phyloP scores from a whole-genome alignment of 2,113 vertebrate species.

The Chloropsis hardwickii region DNA sequence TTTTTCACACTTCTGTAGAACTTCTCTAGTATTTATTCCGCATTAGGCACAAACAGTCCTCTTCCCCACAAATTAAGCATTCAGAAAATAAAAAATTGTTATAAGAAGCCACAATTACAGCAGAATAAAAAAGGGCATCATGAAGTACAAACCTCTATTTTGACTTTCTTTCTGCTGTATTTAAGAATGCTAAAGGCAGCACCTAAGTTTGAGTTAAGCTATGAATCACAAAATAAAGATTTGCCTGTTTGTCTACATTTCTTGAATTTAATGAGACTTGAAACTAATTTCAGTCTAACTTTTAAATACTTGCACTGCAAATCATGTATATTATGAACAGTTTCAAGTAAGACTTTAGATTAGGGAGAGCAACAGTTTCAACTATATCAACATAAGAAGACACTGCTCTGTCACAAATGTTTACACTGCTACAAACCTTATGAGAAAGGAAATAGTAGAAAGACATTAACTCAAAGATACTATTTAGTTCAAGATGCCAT shows the following conservation, averaged over 20 bases:
- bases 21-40: not conserved
- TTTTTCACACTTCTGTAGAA: not conserved
- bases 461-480: not conserved
- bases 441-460: not conserved
- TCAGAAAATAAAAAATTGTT: not conserved
- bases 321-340: not conserved
- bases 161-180: not conserved
- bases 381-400: not conserved
- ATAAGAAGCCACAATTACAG: not conserved
- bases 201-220: not conserved
- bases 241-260: not conserved
- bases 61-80: not conserved
- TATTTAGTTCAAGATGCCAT: not conserved
- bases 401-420: not conserved
- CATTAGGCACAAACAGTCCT: not conserved
- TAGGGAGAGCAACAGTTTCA: not conserved
- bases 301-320: not conserved
- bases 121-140: not conserved
- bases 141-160: not conserved
- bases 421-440: not conserved
- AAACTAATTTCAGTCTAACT: not conserved
- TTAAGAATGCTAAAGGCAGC: not conserved
- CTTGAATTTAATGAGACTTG: not conserved
- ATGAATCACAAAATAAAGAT: not conserved
- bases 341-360: not conserved